Evolutionary conservation across 2,888 invertebrate genomes (phyloP).

Genomic region (Callimorpha dominula): DNA sequence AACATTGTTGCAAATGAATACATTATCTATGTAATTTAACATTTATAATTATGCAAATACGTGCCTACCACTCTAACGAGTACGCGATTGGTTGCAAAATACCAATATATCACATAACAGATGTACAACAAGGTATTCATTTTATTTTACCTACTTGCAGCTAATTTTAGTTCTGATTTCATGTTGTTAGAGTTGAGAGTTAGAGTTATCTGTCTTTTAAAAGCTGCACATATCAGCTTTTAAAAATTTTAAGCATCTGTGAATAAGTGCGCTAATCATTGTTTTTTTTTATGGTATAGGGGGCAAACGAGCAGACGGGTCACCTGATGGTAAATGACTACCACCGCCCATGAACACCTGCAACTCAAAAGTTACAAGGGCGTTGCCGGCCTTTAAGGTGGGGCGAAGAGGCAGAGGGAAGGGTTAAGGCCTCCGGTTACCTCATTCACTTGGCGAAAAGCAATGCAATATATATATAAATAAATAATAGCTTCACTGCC

Average conservation of each 20-base stretch:
- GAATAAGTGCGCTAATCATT: background rate
- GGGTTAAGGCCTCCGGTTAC: too few species aligned
- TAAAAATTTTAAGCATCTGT: background rate
- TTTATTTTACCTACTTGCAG: slow-evolving; percentile 28
- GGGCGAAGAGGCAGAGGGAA: too few species aligned
- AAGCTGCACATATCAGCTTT: background rate
- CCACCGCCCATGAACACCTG: too few species aligned
- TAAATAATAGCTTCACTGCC: too few species aligned
- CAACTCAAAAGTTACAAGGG: too few species aligned
- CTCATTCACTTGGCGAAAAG: too few species aligned
- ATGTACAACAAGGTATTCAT: slow-evolving; percentile 15
- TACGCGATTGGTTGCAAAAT: slow-evolving; percentile 43
- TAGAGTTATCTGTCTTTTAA: background rate
- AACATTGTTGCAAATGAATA: slow-evolving; percentile 50
- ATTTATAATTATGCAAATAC: slow-evolving; percentile 55
- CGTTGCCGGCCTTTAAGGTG: too few species aligned
- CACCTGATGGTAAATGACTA: too few species aligned
- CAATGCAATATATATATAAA: too few species aligned
- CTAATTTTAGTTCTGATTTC: slow-evolving; percentile 14
- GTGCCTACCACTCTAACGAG: slow-evolving; percentile 36
- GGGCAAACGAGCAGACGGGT: too few species aligned
- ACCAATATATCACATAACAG: slow-evolving; percentile 31
- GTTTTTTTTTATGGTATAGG: too few species aligned
- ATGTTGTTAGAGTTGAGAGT: slow-evolving; percentile 1
- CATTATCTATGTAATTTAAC: slow-evolving; percentile 45